Base-by-base conservation (phyloP, 2,113 vertebrate genomes). In the Myodes glareolus region DNA sequence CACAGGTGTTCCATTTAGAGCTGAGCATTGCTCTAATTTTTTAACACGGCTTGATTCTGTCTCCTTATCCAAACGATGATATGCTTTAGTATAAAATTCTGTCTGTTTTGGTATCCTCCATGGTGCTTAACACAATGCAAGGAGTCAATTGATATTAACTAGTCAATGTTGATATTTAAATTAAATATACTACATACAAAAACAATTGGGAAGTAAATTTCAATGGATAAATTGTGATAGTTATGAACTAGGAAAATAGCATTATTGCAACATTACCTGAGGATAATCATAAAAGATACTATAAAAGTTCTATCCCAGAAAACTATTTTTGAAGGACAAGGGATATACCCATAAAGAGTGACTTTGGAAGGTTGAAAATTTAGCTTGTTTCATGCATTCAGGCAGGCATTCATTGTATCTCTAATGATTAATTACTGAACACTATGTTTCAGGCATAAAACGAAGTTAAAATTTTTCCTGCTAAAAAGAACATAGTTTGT, bases 301-400 rank as follows among this genome's bases (percentile, higher is more conserved):
- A 81, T 39, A 47, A 61, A 90, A 96, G 80, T 42, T 68, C 25
- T 81, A 91, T 65, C 14, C 45, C 47, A 88, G 47, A 92, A 76
- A 91, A 92, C 84, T 63, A 88, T 84, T 39, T 78, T 70, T 85
- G n/a, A 78, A 90, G 85, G 63, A 65, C 13, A 86, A 89, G 58
- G 27, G 65, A 88, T 58, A 36, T 1, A 67, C 29, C 4, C 45
- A 67, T 12, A 75, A 87, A 91, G 45, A 81, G 31, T 21, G 42
- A n/a, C 25, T 90, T 78, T 47, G 14, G 45, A 14, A 81, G 76
- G 89, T n/a, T 50, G 73, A 77, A 75, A 85, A 63, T 85, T 70
- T 42, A 93, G 42, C 61, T 88, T 84, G 29, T 86, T 68, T 91
- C 82, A 92, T 73, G n/a, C 5, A 45, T 42, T 75, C n/a, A 82